These are phyloP conservation scores for Neodiprion fabricii DNA, from an alignment of 1,140 invertebrate species.

Conservation along the genomic window DNA sequence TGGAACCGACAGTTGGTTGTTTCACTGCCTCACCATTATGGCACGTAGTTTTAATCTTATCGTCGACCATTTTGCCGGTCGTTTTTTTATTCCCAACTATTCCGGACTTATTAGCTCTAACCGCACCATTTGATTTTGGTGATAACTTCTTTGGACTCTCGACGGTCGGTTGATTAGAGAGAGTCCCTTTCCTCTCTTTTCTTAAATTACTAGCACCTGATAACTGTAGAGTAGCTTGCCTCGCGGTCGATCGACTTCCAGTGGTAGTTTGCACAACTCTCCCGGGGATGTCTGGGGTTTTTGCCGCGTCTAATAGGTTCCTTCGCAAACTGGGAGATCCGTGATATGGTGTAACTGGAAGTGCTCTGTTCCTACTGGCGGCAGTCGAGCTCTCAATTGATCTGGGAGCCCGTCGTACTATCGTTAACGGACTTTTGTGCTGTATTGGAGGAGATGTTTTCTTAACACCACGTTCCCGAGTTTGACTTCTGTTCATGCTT, in stretches of 20 bases:
- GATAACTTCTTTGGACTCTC: constrained; percentile 54
- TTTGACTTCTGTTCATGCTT: constrained; percentile 33
- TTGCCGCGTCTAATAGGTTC: constrained; percentile 56
- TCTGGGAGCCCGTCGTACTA: constrained; percentile 37
- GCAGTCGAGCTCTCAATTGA: constrained; percentile 55
- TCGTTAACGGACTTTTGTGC: constrained; percentile 44
- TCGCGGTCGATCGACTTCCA: background rate
- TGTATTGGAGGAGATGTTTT: constrained; percentile 50
- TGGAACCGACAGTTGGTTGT: constrained; percentile 57
- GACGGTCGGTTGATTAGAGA: constrained; percentile 38
- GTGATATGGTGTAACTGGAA: constrained; percentile 50
- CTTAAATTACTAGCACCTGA: constrained; percentile 22
- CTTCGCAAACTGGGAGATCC: constrained; percentile 51
- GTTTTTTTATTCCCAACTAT: constrained; percentile 28
- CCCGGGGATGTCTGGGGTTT: constrained; percentile 50
- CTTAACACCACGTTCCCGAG: constrained; percentile 37
- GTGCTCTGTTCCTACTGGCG: constrained; percentile 54
- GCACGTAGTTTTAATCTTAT: constrained; percentile 47
- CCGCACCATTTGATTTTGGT: constrained; percentile 46
- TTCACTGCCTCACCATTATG: constrained; percentile 49
- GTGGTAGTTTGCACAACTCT: constrained; percentile 34
- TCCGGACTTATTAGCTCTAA: constrained; percentile 35
- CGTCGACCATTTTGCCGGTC: constrained; percentile 34
- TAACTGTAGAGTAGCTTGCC: background rate
- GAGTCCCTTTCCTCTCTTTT: constrained; percentile 42